Evolutionary conservation across 2,888 invertebrate species (phyloP), one percentile per base, ranked within the genome.

Genomic region (Ectemnius cavifrons): DNA sequence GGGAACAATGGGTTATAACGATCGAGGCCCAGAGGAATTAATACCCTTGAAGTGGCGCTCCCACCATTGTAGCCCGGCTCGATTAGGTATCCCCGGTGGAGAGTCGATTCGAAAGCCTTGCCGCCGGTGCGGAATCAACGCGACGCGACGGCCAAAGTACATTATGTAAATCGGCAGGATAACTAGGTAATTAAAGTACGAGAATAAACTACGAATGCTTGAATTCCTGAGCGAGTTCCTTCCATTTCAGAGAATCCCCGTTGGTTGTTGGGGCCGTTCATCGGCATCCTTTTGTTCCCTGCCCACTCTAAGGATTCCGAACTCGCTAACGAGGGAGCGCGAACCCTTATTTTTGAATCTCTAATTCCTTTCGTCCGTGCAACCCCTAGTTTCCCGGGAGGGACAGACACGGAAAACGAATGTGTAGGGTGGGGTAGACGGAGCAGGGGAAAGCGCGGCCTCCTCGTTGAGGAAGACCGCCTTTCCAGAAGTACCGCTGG

Each of bases 121-220:
- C 62, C 71, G 23, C 73, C 37, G 1, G 37, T 11, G 11, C 81
- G 67, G 67, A 73, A 69, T 75, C 81, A 73, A 65, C 64, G 74
- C 57, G 56, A 67, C 65, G 63, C 71, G 72, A 75, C 70, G 70
- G 71, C 65, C 77, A 59, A 77, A 67, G 82, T 82, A 75, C 83
- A 83, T 83, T 83, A 83, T 83, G 83, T 80, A 83, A 83, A 83
- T 83, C 77, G 80, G 58, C 46, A 63, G 77, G 84, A 82, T 84
- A 83, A 83, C 83, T 83, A 84, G 80, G 82, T 84, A 83, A 83
- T 83, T 83, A 83, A 83, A 83, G 83, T 83, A 84, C 79, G 82
- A 46, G 80, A 80, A 83, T 83, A 83, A 83, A 83, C 84, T 83
- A 83, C 73, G 73, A 75, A 82, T 65, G 82, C 71, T 77, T 73